Percentiles rank a stretch among this genome's conserved stretches.
These are phyloP conservation scores for Rana temporaria DNA, from an alignment of 2,113 vertebrate species.

Conservation along the genomic window DNA sequence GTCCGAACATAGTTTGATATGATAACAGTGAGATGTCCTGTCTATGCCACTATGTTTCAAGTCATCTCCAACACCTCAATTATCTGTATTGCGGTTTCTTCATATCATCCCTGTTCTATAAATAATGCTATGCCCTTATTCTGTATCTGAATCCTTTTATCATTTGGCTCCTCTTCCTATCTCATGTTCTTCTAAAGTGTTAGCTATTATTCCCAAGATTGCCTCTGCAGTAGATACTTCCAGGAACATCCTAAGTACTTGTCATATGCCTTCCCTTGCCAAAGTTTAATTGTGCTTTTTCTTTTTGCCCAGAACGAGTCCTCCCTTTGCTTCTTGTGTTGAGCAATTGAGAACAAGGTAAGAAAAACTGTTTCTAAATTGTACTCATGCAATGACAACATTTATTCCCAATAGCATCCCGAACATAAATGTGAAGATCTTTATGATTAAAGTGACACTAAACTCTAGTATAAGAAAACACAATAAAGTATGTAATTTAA, in stretches of 20 bases:
- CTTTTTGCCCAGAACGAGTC: slow-evolving; percentile 7
- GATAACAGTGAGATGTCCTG: not conserved
- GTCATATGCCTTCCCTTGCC: too few relatives aligned
- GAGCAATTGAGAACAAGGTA: slow-evolving; percentile 33
- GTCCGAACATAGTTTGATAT: not conserved
- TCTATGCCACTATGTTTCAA: not conserved
- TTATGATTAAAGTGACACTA: not conserved
- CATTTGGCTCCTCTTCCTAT: slow-evolving; percentile 20
- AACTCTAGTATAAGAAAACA: too few relatives aligned
- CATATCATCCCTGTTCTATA: slow-evolving; percentile 14
- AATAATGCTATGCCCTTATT: slow-evolving; percentile 16
- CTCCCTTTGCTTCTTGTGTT: slow-evolving; percentile 2
- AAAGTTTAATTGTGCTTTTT: not conserved
- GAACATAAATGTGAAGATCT: not conserved
- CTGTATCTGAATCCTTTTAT: slow-evolving; percentile 1
- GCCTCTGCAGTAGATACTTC: not conserved
- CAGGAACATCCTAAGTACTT: not conserved
- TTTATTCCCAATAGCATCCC: not conserved
- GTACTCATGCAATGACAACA: not conserved
- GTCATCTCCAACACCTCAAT: not conserved
- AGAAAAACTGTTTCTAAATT: not conserved
- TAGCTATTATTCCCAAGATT: not conserved
- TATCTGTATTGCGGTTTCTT: not conserved
- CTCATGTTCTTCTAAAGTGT: not conserved
- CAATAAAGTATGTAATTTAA: too few relatives aligned